phyloP scores from a whole-genome alignment of 1,140 invertebrate genomes.

The Temnothorax nylanderi region DNA sequence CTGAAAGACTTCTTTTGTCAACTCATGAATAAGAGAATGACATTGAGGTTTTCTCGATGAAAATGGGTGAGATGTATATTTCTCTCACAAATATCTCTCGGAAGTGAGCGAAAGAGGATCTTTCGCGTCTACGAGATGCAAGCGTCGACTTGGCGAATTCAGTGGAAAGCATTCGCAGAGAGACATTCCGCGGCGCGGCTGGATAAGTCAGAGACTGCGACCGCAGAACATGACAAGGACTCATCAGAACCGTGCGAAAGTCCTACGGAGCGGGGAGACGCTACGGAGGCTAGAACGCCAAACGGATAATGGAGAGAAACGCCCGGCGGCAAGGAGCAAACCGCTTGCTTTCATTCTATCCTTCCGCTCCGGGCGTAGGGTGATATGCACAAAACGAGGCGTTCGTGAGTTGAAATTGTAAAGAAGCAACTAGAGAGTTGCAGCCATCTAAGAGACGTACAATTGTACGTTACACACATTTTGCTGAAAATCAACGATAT shows the following conservation, averaged over 20 bases:
- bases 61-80: constrained; percentile 19
- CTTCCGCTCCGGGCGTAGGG: neutral
- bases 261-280: constrained; percentile 68
- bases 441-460: constrained; percentile 2
- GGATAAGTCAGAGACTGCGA: constrained; percentile 71
- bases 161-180: constrained; percentile 19
- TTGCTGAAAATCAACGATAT: neutral
- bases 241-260: constrained; percentile 82
- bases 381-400: constrained; percentile 8
- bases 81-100: constrained; percentile 6
- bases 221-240: constrained; percentile 80
- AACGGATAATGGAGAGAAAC: constrained; percentile 51
- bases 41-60: constrained; percentile 5
- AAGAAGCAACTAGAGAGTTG: neutral
- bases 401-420: neutral
- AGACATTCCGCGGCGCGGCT: constrained; percentile 52
- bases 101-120: constrained; percentile 13
- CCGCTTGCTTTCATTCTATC: constrained; percentile 27
- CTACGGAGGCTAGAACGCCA: constrained; percentile 43
- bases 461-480: neutral
- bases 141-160: constrained; percentile 36
- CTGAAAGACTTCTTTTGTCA: neutral
- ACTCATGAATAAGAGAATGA: constrained; percentile 7
- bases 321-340: constrained; percentile 21
- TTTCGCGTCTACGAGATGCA: neutral